These are phyloP conservation scores for Phylloscopus trochiloides DNA, from an alignment of 2,113 vertebrate species.

Conservation along the genomic window DNA sequence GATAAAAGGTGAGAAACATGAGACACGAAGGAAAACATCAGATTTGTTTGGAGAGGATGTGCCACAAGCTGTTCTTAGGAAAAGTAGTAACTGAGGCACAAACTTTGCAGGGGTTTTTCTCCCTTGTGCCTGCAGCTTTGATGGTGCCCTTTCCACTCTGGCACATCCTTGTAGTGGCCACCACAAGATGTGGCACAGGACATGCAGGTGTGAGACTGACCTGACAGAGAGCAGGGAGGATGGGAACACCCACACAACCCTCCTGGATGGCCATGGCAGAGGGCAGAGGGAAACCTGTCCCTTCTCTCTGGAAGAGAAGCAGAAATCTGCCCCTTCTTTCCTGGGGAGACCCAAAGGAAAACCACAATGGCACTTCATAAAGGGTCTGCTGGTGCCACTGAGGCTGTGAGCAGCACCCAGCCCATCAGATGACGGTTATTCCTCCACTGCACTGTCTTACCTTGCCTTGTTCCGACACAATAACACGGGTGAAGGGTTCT, in stretches of 20 bases:
- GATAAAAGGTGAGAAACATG: background rate
- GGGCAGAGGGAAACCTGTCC: background rate
- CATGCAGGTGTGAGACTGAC: fast-evolving
- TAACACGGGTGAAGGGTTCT: fast-evolving
- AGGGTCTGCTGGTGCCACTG: background rate
- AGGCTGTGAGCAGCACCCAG: background rate
- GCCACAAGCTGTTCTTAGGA: background rate
- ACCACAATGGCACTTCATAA: background rate
- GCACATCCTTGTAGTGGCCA: background rate
- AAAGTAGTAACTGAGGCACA: background rate
- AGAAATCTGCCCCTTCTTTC: background rate
- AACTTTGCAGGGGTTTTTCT: background rate
- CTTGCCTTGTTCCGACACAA: background rate
- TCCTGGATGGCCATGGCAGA: fast-evolving
- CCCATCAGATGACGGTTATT: background rate
- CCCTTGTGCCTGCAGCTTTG: background rate
- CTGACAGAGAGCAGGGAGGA: no score
- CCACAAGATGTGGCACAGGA: background rate
- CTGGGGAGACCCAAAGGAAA: background rate
- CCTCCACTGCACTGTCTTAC: fast-evolving
- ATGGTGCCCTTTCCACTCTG: background rate
- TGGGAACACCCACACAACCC: no score
- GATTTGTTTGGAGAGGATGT: background rate
- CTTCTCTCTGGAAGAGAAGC: background rate
- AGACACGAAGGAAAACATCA: background rate